These are phyloP conservation scores for Caenorhabditis brenneri DNA, from an alignment of 1,140 invertebrate species.

Conservation along the genomic window DNA sequence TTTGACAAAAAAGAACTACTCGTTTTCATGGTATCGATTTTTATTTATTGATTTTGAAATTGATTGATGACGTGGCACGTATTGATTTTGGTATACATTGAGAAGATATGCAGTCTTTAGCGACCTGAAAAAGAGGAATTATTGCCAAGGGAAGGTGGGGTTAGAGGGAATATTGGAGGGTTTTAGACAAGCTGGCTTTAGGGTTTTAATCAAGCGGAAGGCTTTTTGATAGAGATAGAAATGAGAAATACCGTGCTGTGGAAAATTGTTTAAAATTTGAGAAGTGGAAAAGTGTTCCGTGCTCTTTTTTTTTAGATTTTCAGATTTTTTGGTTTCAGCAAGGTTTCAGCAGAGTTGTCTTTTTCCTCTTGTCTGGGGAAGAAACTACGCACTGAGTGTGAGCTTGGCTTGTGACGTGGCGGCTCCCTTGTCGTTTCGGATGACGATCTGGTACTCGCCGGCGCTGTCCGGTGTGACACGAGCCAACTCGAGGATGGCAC, in stretches of 20 bases:
- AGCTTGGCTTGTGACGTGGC: slow-evolving; percentile 62
- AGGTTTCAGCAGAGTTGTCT: slow-evolving; percentile 10
- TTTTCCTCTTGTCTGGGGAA: neutral
- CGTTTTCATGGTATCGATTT: neutral
- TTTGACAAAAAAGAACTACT: slow-evolving; percentile 18
- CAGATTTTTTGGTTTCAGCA: neutral
- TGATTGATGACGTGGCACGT: slow-evolving; percentile 24
- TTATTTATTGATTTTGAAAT: neutral
- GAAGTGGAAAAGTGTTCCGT: neutral
- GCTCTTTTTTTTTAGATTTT: neutral
- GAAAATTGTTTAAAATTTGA: neutral
- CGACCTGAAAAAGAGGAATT: slow-evolving; percentile 30
- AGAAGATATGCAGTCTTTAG: neutral
- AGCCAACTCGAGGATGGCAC: slow-evolving; percentile 64
- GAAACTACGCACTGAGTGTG: slow-evolving; percentile 64
- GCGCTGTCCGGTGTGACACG: slow-evolving; percentile 62
- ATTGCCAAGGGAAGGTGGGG: slow-evolving; percentile 41
- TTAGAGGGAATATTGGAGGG: neutral
- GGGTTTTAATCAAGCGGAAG: neutral
- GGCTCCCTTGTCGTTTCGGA: slow-evolving; percentile 60
- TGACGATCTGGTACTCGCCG: slow-evolving; percentile 60
- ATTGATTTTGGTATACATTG: neutral
- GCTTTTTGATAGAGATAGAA: slow-evolving; percentile 10
- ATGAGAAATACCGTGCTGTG: neutral
- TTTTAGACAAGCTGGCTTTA: neutral